phyloP scores from a whole-genome alignment of 2,888 invertebrate genomes.

The Yponomeuta plumbellus region DNA sequence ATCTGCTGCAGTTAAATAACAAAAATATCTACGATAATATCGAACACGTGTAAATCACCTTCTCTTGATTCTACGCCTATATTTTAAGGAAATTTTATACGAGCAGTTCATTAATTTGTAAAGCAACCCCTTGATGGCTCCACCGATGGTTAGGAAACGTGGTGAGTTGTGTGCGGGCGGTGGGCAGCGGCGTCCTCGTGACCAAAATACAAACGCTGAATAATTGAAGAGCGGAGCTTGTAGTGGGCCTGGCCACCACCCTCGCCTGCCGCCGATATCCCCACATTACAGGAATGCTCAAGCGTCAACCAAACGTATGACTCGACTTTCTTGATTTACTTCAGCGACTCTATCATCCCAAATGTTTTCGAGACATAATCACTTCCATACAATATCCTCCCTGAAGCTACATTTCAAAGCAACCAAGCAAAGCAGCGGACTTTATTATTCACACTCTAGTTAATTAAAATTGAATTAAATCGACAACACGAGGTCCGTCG shows the following conservation, averaged over 20 bases:
- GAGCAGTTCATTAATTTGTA: constrained; percentile 47
- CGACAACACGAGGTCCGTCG: constrained; percentile 15
- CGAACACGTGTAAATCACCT: constrained; percentile 10
- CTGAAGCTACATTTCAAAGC: neutral
- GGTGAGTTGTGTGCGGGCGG: constrained; percentile 26
- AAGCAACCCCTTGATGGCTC: constrained; percentile 44
- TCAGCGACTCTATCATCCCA: neutral
- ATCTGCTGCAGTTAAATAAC: neutral
- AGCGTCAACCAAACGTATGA: constrained; percentile 27
- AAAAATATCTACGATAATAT: constrained; percentile 26
- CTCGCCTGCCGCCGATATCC: constrained; percentile 17
- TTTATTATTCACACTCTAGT: neutral
- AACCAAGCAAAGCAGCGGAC: neutral
- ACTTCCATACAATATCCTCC: neutral
- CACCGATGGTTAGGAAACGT: constrained; percentile 32
- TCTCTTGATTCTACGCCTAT: neutral
- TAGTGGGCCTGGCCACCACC: constrained; percentile 34
- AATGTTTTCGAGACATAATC: neutral
- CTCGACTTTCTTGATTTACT: neutral
- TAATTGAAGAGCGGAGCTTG: constrained; percentile 44
- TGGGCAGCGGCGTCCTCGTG: constrained; percentile 56
- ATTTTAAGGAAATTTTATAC: constrained; percentile 17
- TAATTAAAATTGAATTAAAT: constrained; percentile 11
- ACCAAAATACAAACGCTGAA: constrained; percentile 70
- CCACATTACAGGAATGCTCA: constrained; percentile 23